Evolutionary conservation across 2,888 invertebrate genomes (phyloP).

Genomic region (Bembecia ichneumoniformis): DNA sequence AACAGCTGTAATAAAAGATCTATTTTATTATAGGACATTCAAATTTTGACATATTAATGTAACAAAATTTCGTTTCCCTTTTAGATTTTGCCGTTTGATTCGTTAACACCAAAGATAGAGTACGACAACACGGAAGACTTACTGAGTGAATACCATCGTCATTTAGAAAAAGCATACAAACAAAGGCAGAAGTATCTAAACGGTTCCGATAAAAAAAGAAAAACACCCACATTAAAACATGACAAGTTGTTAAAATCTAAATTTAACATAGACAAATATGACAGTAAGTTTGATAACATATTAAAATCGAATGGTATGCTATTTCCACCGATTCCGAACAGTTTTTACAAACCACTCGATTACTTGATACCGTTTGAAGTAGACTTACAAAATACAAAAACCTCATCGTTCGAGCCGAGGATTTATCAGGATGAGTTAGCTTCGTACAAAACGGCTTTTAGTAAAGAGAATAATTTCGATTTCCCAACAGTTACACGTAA

Average conservation of each 20-base stretch:
- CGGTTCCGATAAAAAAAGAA: constrained; percentile 45
- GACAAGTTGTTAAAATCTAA: constrained; percentile 40
- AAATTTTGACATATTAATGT: no score
- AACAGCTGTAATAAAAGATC: no score
- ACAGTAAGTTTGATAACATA: constrained; percentile 20
- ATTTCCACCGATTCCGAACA: constrained; percentile 16
- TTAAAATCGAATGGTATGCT: constrained; percentile 23
- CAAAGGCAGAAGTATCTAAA: constrained; percentile 41
- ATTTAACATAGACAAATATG: constrained; percentile 19
- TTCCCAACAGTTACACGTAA: constrained; percentile 17
- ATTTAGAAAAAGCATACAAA: constrained; percentile 55
- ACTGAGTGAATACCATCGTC: constrained; percentile 51
- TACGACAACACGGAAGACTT: constrained; percentile 54
- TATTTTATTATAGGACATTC: no score
- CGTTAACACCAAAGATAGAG: constrained; percentile 29
- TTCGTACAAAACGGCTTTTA: background rate
- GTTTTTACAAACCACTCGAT: constrained; percentile 31
- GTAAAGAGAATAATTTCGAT: constrained; percentile 20
- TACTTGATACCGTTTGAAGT: constrained; percentile 34
- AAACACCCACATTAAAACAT: constrained; percentile 41
- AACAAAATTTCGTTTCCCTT: constrained; percentile 11
- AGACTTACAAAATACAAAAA: constrained; percentile 18
- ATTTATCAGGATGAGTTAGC: constrained; percentile 20
- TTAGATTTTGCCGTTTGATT: constrained; percentile 37
- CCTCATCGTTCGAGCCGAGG: constrained; percentile 11